Conservation (phyloP, 2,113 vertebrate genomes). For the Mobula birostris region DNA sequence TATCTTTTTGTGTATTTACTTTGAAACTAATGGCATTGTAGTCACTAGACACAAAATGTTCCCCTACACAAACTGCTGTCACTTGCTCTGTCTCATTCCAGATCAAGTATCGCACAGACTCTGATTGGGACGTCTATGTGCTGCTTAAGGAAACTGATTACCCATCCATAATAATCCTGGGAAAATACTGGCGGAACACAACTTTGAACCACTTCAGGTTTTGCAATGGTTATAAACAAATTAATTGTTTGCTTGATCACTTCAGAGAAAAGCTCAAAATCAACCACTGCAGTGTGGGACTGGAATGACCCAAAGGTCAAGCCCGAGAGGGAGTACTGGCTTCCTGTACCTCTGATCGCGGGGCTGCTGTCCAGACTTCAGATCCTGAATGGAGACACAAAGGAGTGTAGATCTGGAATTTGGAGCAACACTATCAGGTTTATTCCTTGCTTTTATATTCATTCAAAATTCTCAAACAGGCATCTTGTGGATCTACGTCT, state of each 20-base stretch:
- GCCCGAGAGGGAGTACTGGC: background rate
- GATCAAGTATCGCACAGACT: no score
- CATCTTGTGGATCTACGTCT: background rate
- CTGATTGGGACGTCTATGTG: no score
- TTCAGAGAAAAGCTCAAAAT: no score
- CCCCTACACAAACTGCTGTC: no score
- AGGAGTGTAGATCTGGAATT: no score
- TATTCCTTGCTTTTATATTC: background rate
- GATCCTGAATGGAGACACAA: no score
- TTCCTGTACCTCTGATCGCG: background rate
- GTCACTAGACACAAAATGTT: no score
- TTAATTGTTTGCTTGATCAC: no score
- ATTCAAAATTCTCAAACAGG: background rate
- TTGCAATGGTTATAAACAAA: background rate
- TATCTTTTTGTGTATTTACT: no score
- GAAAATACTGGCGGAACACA: background rate
- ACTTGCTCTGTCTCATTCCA: no score
- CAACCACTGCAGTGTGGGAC: background rate
- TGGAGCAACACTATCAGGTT: background rate
- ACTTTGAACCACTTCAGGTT: background rate
- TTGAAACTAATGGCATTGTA: no score
- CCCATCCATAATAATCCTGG: background rate
- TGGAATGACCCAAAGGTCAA: background rate
- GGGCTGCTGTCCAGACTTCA: background rate
- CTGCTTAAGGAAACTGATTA: background rate